Base-by-base conservation (phyloP, 2,888 invertebrate species). In the Pediacus dermestoides region DNA sequence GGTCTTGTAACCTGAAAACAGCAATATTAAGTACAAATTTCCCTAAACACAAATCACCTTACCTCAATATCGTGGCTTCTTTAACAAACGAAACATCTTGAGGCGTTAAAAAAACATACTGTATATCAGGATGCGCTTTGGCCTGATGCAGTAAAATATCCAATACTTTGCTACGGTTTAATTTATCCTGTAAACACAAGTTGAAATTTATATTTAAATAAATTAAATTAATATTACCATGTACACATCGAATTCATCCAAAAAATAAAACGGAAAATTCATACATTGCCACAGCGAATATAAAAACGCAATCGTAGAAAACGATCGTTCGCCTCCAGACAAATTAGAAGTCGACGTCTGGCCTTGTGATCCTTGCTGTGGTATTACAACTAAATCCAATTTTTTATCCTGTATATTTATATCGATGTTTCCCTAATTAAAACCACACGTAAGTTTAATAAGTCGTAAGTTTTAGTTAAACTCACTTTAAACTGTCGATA, bases 181-280 rank as follows among this genome's bases (percentile, higher is more conserved):
- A 77, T 70, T 85, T 82, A 66, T 93, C 92, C 89, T 89, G 62
- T 43, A 63, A 64, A 56, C 42, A 45, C 38, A 35, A n/a, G n/a
- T n/a, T n/a, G n/a, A 38, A 26, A 33, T 12, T 9, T 12, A 15
- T 16, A 30, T 18, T 18, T 6, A 30, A 27, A 22, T 22, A 11
- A 30, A 32, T 13, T 7, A 34, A 16, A 10, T n/a, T n/a, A 33
- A 9, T 30, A 65, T 66, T 63, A 88, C 93, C 87, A 96, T 94
- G 64, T 90, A 96, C 0, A 96, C 93, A 63, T 96, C 95, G 64
- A 94, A 96, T 74, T 97, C 96, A 68, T 96, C 96, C 53, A 96
- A 74, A 67, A 93, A 83, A 74, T 86, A 86, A 71, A 97, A 95
- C 1, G 97, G 96, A 58, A 90, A 80, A 60, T 88, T 84, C 60